phyloP scores from a whole-genome alignment of 2,888 invertebrate genomes.

The Geotrupes spiniger region DNA sequence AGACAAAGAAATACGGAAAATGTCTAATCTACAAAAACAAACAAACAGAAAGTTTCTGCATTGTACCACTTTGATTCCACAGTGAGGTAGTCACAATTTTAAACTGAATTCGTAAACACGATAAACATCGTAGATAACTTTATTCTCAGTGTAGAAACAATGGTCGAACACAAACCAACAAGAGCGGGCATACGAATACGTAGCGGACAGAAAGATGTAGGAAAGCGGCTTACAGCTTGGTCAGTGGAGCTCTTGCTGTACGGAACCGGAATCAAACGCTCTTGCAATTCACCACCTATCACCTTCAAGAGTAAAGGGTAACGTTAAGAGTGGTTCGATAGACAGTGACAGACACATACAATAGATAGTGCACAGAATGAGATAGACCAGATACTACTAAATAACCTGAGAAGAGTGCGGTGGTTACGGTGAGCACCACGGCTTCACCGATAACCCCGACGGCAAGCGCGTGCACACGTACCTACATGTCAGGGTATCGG shows the following conservation, averaged over 20 bases:
- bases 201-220: slow-evolving; percentile 55
- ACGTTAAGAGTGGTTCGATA: slow-evolving; percentile 70
- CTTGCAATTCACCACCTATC: slow-evolving; percentile 99
- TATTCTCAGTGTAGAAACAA: slow-evolving; percentile 35
- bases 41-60: slow-evolving; percentile 24
- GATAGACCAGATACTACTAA: slow-evolving; percentile 56
- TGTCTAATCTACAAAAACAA: slow-evolving; percentile 27
- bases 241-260: slow-evolving; percentile 99
- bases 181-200: slow-evolving; percentile 50
- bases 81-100: slow-evolving; percentile 3
- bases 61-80: slow-evolving; percentile 25
- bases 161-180: slow-evolving; percentile 47
- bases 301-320: slow-evolving; percentile 94
- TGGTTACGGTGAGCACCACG: slow-evolving; percentile 10
- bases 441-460: slow-evolving; percentile 12
- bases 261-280: slow-evolving; percentile 99
- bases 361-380: slow-evolving; percentile 51
- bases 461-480: slow-evolving; percentile 25
- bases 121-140: too few species aligned
- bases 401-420: slow-evolving; percentile 36
- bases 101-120: too few species aligned
- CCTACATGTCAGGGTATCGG: slow-evolving; percentile 1
- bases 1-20: slow-evolving; percentile 33
- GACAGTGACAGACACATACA: slow-evolving; percentile 54
- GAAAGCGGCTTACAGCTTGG: slow-evolving; percentile 97